phyloP scores from a whole-genome alignment of 1,140 invertebrate species.

The Drosophila setifemur region DNA sequence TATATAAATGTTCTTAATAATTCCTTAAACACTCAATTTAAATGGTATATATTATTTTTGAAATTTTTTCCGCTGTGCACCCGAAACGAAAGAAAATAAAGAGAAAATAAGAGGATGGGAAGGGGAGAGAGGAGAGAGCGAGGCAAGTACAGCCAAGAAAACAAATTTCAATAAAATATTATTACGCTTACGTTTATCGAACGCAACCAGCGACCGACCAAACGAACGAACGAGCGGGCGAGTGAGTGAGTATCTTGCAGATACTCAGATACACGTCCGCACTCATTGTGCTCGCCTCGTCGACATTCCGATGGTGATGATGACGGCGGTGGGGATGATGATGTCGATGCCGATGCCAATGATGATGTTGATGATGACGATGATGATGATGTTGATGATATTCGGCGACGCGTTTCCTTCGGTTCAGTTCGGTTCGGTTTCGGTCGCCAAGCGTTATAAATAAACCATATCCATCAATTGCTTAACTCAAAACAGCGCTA shows the following conservation, averaged over 20 bases:
- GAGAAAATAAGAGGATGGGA: conserved; percentile 2
- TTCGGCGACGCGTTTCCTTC: conserved; percentile 19
- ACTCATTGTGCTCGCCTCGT: conserved; percentile 34
- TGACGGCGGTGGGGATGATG: too few relatives aligned
- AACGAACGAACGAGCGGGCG: conserved; percentile 5
- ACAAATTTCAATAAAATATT: conserved; percentile 81
- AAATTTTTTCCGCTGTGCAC: conserved; percentile 14
- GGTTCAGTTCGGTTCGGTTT: conserved; percentile 50
- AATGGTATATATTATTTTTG: too few relatives aligned
- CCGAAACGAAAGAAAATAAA: conserved; percentile 20
- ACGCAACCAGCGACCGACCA: conserved; percentile 27
- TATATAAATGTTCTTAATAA: too few relatives aligned
- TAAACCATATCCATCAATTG: conserved; percentile 81
- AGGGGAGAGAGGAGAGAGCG: background rate
- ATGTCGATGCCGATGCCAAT: conserved; percentile 14
- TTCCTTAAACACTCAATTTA: too few relatives aligned
- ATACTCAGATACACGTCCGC: conserved; percentile 56
- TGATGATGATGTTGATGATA: conserved; percentile 10
- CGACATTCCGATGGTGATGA: conserved; percentile 31
- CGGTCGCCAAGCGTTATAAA: conserved; percentile 79
- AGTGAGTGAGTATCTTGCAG: conserved; percentile 65
- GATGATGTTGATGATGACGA: conserved; percentile 18
- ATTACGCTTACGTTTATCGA: conserved; percentile 81
- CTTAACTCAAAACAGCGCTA: conserved; percentile 80
- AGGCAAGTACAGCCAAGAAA: conserved; percentile 58